Evolutionary conservation across 2,113 vertebrate genomes (phyloP), one percentile per base, ranked within the genome.

Genomic region (Trematocara nigrifrons): DNA sequence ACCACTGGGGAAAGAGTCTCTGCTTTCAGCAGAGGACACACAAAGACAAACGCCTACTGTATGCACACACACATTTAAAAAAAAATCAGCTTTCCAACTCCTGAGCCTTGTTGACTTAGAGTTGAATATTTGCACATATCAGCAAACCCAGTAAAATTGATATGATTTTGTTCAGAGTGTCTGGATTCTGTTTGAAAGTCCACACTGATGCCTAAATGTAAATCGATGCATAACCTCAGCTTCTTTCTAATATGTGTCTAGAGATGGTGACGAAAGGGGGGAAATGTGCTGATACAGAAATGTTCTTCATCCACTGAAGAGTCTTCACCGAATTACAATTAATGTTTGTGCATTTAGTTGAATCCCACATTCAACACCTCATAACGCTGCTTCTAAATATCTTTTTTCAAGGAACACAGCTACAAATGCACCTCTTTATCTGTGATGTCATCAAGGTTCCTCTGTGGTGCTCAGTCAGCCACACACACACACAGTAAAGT

Each of bases 11-110:
- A 89, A 56, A 77, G 29, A 20, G n/a, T 2, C 78, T 87, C 66
- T 54, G 53, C 78, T 85, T 9, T 59, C 84, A 47, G 40, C 81
- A 86, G 89, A 94, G 86, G 91, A 90, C 89, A 81, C 83, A 89
- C 64, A 87, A 13, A 81, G 13, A 57, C 61, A 79, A 31, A 83
- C 59, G 49, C 71, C 64, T 7, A 53, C 80, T 76, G 3, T 40
- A 15, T 9, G 56, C 54, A 49, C n/a, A 61, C 47, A 81, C 10
- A 77, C 57, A 79, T 18, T 16, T 16, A 1, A 11, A 12, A 83
- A 45, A 45, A 54, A 7, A 51, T 3, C 1, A 7, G 38, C 84
- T 85, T 53, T 42, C 8, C 20, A 40, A 4, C 10, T 80, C 22
- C 49, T 81, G 29, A 52, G 10, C 20, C 20, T 35, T 76, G n/a